Base-by-base conservation (phyloP, 2,888 invertebrate species). In the Seira sanloemensis region DNA sequence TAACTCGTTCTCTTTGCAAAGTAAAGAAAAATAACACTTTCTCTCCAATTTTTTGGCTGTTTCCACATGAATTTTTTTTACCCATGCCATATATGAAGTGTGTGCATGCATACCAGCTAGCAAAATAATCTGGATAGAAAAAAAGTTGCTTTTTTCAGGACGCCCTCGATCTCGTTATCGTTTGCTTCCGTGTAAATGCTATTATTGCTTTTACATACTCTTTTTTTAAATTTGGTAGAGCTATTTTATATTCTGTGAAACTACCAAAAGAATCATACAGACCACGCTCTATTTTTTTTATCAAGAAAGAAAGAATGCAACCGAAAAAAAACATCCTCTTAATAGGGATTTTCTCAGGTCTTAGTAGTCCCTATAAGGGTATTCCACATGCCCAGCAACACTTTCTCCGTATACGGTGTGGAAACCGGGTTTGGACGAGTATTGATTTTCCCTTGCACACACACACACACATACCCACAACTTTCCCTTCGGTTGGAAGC, bases 391-490 rank as follows among this genome's bases (percentile, higher is more conserved):
- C 37, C 37, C 12, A 37, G 37, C 37, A 37, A 12, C 12, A 9
- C 37, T 12, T 12, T 37, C 5, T 37, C 37, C 12, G 37, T 37
- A 37, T 37, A 9, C 72, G 37, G 7, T 37, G 26, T 66, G 37
- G 16, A 77, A 76, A 78, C 75, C 78, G 71, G 75, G 75, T 75
- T 79, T 75, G 71, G 74, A 24, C n/a, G 7, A 68, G 62, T 84
- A 84, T 84, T 79, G 84, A 84, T 84, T 84, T 84, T 84, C 84
- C 46, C 24, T 9, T 37, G 37, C 72, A 72, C 24, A 24, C 50
- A 50, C 46, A n/a, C n/a, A n/a, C n/a, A n/a, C n/a, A n/a, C n/a
- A n/a, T n/a, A n/a, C n/a, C n/a, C n/a, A 23, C 46, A 46, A 46
- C 72, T 27, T 50, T 72, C 5, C 72, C 50, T 19, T 26, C 18